Evolutionary conservation across 2,797 vertebrate species (phyloP).

Genomic region (Thripadectes ignobilis): DNA sequence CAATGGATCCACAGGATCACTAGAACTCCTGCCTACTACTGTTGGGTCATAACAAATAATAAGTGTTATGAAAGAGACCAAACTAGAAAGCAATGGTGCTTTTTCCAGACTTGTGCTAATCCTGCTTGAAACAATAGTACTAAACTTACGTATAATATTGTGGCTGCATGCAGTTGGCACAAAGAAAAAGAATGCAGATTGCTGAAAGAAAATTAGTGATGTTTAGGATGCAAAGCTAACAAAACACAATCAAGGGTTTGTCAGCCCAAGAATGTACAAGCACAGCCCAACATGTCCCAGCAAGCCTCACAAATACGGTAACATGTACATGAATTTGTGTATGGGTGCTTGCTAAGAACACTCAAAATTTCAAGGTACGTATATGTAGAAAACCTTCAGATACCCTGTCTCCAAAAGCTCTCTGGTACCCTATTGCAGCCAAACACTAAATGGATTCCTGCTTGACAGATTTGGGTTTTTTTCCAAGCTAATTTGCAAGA

Average conservation of each 20-base stretch:
- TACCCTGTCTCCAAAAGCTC: neutral
- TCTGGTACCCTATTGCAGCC: neutral
- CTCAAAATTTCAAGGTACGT: neutral
- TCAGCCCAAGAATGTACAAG: neutral
- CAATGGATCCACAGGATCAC: neutral
- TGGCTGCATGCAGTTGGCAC: neutral
- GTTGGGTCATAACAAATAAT: neutral
- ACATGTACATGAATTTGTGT: accelerated
- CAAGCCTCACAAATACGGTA: neutral
- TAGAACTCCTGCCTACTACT: neutral
- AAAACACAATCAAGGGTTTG: neutral
- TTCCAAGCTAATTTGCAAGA: neutral
- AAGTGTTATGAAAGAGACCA: neutral
- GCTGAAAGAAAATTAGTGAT: neutral
- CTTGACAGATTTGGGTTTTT: neutral
- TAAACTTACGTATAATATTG: neutral
- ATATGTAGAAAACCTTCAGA: neutral
- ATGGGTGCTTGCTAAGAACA: neutral
- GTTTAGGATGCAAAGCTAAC: neutral
- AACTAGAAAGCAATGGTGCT: neutral
- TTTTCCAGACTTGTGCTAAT: neutral
- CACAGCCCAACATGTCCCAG: neutral
- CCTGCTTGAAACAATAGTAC: neutral
- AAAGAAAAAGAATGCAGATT: neutral
- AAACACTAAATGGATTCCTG: neutral